Evolutionary conservation across 2,113 vertebrate species (phyloP), one percentile per base, ranked within the genome.

Genomic region (Amblyopsis rosae): DNA sequence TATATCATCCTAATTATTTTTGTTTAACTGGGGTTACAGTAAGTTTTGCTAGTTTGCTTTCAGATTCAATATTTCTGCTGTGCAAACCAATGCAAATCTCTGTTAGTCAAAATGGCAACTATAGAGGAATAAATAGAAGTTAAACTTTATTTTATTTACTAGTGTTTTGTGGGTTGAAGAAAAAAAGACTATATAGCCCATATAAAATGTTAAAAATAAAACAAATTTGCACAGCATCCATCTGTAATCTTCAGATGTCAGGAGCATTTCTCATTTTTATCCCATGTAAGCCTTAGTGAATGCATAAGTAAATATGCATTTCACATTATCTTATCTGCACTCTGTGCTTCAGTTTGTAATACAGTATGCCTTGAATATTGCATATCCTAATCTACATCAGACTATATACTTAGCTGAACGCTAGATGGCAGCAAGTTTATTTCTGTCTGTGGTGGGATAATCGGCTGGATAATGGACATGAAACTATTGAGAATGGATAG

Each of bases 11-110:
- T 13, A n/a, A 6, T 58, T 9, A 1, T 12, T 12, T 6, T 49
- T 6, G 50, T 47, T n/a, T 17, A 67, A 48, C 33, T 59, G 74
- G 65, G 81, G 76, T 91, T 83, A 93, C 94, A 53, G 90, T 79
- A 87, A 96, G 97, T 95, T 99, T 98, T 97, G 96, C 93, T 94
- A 95, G 95, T 94, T 96, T 98, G 96, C 95, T 93, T 92, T 92
- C 96, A 96, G 97, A 95, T 90, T 85, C 60, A 54, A 49, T 9
- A 59, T 71, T 65, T 64, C 45, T 84, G 95, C 95, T 97, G 96
- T 97, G 96, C 95, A 96, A 97, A 97, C 95, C 95, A 94, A 96
- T 95, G 95, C 97, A 96, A 95, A 95, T 96, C 95, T 96, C 82
- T 80, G 93, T 93, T 88, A 80, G 87, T 65, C 83, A 73, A 76